These are phyloP conservation scores for Trichosurus vulpecula DNA, from an alignment of 2,797 vertebrate genomes.

Conservation along the genomic window DNA sequence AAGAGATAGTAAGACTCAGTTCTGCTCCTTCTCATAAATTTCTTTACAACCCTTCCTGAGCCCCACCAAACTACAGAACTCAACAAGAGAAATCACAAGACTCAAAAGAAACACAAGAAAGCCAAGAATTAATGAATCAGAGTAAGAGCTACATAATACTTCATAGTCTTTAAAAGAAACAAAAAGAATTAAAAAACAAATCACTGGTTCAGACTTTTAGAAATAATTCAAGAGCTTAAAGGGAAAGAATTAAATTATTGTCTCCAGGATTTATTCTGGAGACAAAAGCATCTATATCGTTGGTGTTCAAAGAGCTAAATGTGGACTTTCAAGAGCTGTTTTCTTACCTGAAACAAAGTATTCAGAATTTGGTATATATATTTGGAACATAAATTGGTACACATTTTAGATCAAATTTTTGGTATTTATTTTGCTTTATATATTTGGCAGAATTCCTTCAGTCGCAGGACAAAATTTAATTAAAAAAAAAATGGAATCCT, in stretches of 20 bases:
- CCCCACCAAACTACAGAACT: background rate
- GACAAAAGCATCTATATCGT: background rate
- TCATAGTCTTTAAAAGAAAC: background rate
- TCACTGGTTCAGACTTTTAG: background rate
- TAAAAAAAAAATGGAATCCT: background rate
- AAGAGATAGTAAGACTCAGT: background rate
- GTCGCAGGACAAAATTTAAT: background rate
- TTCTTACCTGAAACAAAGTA: background rate
- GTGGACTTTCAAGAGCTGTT: background rate
- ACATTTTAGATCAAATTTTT: background rate
- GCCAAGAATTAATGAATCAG: background rate
- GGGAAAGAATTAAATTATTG: background rate
- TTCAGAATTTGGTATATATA: background rate
- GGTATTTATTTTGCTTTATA: background rate
- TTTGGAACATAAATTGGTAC: background rate
- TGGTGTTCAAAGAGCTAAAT: conserved; percentile 1
- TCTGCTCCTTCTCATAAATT: conserved; percentile 10
- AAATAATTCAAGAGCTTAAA: background rate
- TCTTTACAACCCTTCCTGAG: background rate
- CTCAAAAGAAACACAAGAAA: conserved; percentile 28
- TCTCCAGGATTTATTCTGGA: background rate
- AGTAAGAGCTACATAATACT: background rate
- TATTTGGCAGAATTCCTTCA: background rate
- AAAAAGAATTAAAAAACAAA: background rate
- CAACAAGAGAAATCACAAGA: conserved; percentile 39